Percentiles rank a stretch among this genome's conserved stretches.
Conservation (phyloP, 2,797 vertebrate species). For the Brachyalestes nurse region DNA sequence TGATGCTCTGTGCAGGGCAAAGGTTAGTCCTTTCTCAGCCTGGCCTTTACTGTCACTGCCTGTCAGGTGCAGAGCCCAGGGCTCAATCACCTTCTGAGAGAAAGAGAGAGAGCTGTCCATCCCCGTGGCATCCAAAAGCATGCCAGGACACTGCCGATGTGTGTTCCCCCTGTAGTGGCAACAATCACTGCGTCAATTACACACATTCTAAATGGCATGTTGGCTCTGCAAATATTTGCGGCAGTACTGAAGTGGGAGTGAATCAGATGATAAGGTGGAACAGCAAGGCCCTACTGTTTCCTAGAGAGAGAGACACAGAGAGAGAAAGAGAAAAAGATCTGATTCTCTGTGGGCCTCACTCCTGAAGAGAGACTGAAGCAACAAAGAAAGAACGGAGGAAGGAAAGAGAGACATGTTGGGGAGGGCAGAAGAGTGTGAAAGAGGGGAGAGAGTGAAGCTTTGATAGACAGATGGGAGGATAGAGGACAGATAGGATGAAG, state of each 20-base stretch:
- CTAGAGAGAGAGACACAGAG: conserved; percentile 51
- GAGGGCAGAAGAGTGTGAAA: conserved; percentile 30
- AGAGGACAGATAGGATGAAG: conserved; percentile 55
- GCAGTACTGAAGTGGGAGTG: conserved; percentile 54
- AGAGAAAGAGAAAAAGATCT: conserved; percentile 52
- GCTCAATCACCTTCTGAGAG: conserved; percentile 12
- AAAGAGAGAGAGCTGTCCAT: conserved; percentile 9
- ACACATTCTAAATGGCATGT: conserved; percentile 58
- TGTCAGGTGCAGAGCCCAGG: conserved; percentile 45
- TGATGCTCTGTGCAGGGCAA: conserved; percentile 77
- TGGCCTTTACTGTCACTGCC: conserved; percentile 72
- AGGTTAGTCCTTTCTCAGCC: conserved; percentile 72
- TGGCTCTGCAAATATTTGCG: conserved; percentile 59
- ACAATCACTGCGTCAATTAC: conserved; percentile 60
- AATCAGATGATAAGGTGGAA: conserved; percentile 50
- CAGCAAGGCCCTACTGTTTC: conserved; percentile 48
- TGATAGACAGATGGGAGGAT: conserved; percentile 86
- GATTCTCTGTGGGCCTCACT: conserved; percentile 61
- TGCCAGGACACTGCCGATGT: conserved; percentile 49
- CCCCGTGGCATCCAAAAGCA: conserved; percentile 25
- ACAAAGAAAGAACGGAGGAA: conserved; percentile 2
- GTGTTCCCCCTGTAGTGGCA: conserved; percentile 57
- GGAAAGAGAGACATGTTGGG: conserved; percentile 2
- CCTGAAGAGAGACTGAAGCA: conserved; percentile 35
- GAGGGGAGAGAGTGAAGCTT: conserved; percentile 78